Percentiles rank a stretch among this genome's conserved stretches.
Conservation (phyloP, 1,140 invertebrate genomes). For the Radopholus similis region DNA sequence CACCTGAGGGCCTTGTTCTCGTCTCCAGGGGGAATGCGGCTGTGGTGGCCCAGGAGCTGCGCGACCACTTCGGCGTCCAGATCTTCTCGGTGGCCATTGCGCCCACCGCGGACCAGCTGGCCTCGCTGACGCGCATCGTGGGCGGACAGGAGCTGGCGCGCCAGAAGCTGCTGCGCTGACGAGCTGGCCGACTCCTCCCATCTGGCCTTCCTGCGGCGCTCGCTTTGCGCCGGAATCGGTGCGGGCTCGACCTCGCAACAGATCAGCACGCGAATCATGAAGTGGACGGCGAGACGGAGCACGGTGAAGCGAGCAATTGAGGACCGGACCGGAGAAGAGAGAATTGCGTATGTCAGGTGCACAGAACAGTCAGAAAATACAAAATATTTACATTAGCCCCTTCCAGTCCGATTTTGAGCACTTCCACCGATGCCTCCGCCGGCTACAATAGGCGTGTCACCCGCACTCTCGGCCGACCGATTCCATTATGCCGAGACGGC, state of each 20-base stretch:
- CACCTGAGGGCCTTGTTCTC: background rate
- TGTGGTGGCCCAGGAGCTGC: constrained; percentile 47
- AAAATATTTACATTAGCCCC: no score
- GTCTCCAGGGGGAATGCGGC: constrained; percentile 56
- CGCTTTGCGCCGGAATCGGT: background rate
- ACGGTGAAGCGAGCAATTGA: background rate
- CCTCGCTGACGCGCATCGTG: constrained; percentile 46
- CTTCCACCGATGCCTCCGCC: no score
- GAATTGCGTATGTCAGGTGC: no score
- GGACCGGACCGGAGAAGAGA: background rate
- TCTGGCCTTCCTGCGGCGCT: constrained; percentile 2
- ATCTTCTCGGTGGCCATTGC: constrained; percentile 53
- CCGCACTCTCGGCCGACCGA: constrained; percentile 25
- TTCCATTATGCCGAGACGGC: constrained; percentile 48
- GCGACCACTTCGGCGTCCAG: constrained; percentile 48
- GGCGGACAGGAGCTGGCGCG: constrained; percentile 42
- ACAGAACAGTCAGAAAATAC: no score
- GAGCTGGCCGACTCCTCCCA: constrained; percentile 19
- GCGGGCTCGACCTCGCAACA: background rate
- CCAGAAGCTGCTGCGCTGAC: constrained; percentile 33
- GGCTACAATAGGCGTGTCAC: no score
- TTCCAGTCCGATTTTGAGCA: no score
- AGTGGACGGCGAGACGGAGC: background rate
- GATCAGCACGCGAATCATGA: background rate
- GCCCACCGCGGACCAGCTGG: constrained; percentile 32